Conservation (phyloP, 2,797 vertebrate species). For the Sebastes aleutianus region DNA sequence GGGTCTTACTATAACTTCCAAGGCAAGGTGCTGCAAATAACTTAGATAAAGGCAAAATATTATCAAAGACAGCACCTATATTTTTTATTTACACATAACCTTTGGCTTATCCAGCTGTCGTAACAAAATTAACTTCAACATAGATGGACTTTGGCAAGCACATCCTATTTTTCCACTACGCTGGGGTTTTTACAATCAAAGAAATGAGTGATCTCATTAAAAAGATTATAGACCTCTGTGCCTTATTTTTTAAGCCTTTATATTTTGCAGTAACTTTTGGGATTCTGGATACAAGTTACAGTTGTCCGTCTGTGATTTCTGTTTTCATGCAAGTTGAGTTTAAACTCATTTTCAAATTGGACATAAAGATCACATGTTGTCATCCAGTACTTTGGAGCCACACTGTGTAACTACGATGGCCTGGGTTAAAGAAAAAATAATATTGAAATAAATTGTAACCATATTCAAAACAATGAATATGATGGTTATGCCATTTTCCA, state of each 20-base stretch:
- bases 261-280: background rate
- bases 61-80: background rate
- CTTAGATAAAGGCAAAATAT: background rate
- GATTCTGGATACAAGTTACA: background rate
- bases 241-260: background rate
- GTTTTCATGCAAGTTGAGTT: background rate
- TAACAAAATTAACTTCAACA: background rate
- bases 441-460: background rate
- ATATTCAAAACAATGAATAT: background rate
- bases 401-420: background rate
- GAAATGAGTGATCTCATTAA: background rate
- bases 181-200: background rate
- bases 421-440: background rate
- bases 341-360: background rate
- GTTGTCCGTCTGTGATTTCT: background rate
- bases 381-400: background rate
- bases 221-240: background rate
- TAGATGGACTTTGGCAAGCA: background rate
- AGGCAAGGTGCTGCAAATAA: background rate
- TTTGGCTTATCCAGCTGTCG: background rate
- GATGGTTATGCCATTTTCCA: background rate
- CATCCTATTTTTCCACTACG: background rate
- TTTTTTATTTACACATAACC: background rate
- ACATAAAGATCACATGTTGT: background rate
- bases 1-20: background rate